A percentile compares a stretch with the other conserved stretches of the same genome.
phyloP scores from a whole-genome alignment of 2,888 invertebrate genomes.

The Caenorhabditis sp. region DNA sequence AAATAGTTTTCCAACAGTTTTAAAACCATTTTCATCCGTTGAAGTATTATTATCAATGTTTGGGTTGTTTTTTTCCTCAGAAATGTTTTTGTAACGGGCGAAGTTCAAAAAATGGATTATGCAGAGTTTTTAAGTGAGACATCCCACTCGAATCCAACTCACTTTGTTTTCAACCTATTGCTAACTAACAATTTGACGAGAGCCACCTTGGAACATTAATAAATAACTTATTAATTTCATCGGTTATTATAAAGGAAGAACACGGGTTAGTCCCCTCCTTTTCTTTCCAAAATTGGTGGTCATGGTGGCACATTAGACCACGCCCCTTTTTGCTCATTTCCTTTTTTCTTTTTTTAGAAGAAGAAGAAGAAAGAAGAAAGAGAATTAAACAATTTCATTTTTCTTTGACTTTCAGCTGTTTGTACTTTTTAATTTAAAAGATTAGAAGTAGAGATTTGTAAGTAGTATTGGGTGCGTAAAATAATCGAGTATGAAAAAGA shows the following conservation, averaged over 20 bases:
- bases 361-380: too few species aligned
- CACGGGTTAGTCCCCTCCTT: slow-evolving; percentile 12
- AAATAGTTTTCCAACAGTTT: too few species aligned
- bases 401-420: not conserved
- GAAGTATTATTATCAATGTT: too few species aligned
- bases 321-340: slow-evolving; percentile 22
- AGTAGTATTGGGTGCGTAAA: not conserved
- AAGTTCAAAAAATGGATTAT: too few species aligned
- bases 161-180: not conserved
- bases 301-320: slow-evolving; percentile 24
- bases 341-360: slow-evolving; percentile 12
- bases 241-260: slow-evolving; percentile 41
- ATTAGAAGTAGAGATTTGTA: not conserved
- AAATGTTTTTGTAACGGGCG: too few species aligned
- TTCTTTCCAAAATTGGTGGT: slow-evolving; percentile 20
- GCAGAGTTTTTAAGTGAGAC: not conserved
- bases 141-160: not conserved
- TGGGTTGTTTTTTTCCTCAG: too few species aligned
- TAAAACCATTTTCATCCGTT: too few species aligned
- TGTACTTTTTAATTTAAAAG: not conserved
- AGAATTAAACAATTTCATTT: not conserved
- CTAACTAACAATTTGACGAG: not conserved
- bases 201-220: slow-evolving; percentile 19
- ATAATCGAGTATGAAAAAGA: not conserved
- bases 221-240: slow-evolving; percentile 39